Evolutionary conservation across 2,113 vertebrate species (phyloP).

Genomic region (Cebus imitator): DNA sequence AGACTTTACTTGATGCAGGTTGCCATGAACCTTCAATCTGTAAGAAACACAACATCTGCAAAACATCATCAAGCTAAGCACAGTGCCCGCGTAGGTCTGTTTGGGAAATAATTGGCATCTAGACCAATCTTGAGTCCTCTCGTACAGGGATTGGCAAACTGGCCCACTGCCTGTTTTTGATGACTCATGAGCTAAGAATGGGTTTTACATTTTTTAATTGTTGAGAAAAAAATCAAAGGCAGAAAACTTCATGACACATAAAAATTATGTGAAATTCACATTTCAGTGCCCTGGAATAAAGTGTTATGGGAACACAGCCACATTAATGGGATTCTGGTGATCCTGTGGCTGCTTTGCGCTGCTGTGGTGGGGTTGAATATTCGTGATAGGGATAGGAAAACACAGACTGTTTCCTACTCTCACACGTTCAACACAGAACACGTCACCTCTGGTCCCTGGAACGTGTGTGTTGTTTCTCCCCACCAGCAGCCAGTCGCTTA

Average conservation of each 20-base stretch:
- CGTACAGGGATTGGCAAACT: not conserved
- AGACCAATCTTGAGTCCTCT: not conserved
- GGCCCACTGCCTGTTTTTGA: not conserved
- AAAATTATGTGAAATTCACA: not conserved
- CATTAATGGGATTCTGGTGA: rapidly evolving
- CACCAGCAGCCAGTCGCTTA: not conserved
- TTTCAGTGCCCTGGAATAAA: not conserved
- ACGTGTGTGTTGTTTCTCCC: not conserved
- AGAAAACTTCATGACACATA: not conserved
- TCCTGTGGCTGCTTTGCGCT: not conserved
- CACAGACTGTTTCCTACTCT: rapidly evolving
- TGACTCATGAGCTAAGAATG: constrained; percentile 31
- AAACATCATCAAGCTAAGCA: not conserved
- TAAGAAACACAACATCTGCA: not conserved
- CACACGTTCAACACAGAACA: not conserved
- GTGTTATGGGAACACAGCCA: not conserved
- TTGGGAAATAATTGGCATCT: not conserved
- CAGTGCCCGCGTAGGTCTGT: rapidly evolving
- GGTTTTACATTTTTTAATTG: not conserved
- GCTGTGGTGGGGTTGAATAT: rapidly evolving
- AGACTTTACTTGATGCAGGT: not conserved
- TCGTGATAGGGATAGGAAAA: not conserved
- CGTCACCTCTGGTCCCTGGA: not conserved
- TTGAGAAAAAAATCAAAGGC: not conserved
- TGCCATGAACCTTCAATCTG: not conserved